Evolutionary conservation across 2,113 vertebrate species (phyloP), one percentile per base, ranked within the genome.

Genomic region (Tricholaema leucomelas): DNA sequence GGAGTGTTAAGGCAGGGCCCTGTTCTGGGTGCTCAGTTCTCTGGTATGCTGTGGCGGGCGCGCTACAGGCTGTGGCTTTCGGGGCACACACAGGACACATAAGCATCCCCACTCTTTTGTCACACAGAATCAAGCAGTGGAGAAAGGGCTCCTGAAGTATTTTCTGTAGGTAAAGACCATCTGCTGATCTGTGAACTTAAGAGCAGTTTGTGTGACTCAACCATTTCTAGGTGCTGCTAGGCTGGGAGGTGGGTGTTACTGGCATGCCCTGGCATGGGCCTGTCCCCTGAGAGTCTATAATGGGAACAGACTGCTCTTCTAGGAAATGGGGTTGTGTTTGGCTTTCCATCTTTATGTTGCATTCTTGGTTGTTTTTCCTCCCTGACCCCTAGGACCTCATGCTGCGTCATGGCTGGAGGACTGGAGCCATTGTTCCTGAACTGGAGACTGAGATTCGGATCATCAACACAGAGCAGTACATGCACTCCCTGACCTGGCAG

Each of bases 401-500:
- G 97, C 91, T 98, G 55, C 96, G 97, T 85, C 98, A 98, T 0
- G 98, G 98, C 77, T 98, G 98, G 98, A 97, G 98, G 78, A 98
- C 98, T 1, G 98, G 98, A 4, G 98, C 98, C 93, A 98, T 98
- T 56, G 98, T 98, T 88, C 98, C 98, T 1, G 98, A 98, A 65
- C 96, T 98, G 92, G 97, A 98, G 86, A 97, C 96, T 0, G 98
- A 98, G 97, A 98, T 98, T 87, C 96, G 96, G 67, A 98, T 98
- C 91, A 98, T 98, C 93, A 98, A 98, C 96, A 98, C 98, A 0
- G 98, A 98, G 91, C 98, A 98, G 92, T 98, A 98, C 91, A 98
- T 98, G 97, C 97, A 98, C 95, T 98, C 98, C 9, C 95, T 98
- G 95, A 98, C 98, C 23, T 98, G 98, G 98, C 98, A 98, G 91